These are phyloP conservation scores for Gracilinanus agilis DNA, from an alignment of 2,113 vertebrate species.

Conservation along the genomic window DNA sequence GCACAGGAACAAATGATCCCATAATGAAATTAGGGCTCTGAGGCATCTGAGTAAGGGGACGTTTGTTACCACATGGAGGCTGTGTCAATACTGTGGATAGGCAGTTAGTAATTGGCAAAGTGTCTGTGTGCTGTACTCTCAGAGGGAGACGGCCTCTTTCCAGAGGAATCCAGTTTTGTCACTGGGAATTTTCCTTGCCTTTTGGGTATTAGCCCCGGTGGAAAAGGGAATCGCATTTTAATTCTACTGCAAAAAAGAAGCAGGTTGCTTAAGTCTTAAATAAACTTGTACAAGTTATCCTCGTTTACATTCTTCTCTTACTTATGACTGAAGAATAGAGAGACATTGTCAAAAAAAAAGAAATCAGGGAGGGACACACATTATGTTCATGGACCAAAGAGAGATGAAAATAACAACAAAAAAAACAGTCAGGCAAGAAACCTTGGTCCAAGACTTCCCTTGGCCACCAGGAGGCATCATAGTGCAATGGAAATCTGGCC, in stretches of 20 bases:
- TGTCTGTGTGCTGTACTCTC: too few relatives aligned
- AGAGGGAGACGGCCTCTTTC: too few relatives aligned
- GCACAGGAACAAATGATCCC: neutral
- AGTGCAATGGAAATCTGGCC: neutral
- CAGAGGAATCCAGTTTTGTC: neutral
- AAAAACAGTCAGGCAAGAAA: neutral
- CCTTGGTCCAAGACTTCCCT: neutral
- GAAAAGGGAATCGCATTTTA: neutral
- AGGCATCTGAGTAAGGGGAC: neutral
- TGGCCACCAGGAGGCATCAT: neutral
- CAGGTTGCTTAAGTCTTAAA: neutral
- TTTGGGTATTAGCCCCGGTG: neutral
- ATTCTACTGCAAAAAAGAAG: neutral
- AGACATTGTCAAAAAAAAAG: neutral
- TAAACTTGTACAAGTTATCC: neutral
- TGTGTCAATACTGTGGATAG: rapidly evolving
- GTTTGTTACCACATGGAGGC: neutral
- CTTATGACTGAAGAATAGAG: neutral
- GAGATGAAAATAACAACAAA: neutral
- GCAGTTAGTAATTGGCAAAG: neutral
- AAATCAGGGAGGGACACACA: neutral
- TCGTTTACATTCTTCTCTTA: neutral
- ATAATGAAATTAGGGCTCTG: neutral
- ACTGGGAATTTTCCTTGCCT: neutral
- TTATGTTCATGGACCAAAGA: neutral